These are phyloP conservation scores for Notolepis coatsorum DNA, from an alignment of 2,797 vertebrate species.

Conservation along the genomic window DNA sequence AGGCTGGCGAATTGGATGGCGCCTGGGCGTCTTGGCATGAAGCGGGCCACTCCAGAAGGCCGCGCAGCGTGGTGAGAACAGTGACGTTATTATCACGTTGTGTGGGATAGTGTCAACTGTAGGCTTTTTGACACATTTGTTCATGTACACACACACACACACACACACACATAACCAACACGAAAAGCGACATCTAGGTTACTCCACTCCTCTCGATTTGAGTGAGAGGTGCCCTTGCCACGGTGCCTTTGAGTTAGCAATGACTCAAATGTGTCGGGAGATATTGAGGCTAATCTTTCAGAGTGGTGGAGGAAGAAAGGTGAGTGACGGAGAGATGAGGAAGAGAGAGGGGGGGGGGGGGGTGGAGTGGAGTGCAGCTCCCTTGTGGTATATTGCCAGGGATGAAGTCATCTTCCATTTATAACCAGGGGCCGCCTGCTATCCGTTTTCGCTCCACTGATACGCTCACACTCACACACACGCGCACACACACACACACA, in stretches of 20 bases:
- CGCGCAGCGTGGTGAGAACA: constrained; percentile 74
- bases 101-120: constrained; percentile 72
- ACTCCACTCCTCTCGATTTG: constrained; percentile 11
- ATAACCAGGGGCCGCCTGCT: constrained; percentile 74
- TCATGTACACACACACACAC: constrained; percentile 32
- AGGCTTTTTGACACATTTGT: constrained; percentile 64
- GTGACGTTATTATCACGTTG: constrained; percentile 76
- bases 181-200: constrained; percentile 16
- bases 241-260: background rate
- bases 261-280: constrained; percentile 28
- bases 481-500: background rate
- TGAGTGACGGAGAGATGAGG: constrained; percentile 53
- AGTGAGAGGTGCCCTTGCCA: constrained; percentile 19
- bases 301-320: constrained; percentile 50
- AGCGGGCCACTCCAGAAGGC: constrained; percentile 76
- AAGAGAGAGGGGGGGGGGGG: constrained; percentile 60
- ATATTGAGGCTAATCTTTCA: constrained; percentile 41
- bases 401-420: constrained; percentile 84
- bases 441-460: constrained; percentile 67
- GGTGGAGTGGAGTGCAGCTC: constrained; percentile 64
- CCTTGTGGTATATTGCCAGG: constrained; percentile 72
- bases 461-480: too few relatives aligned
- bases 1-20: constrained; percentile 47
- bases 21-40: constrained; percentile 66
- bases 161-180: constrained; percentile 30